phyloP scores from a whole-genome alignment of 2,888 invertebrate species.

The Resseliella maxima region DNA sequence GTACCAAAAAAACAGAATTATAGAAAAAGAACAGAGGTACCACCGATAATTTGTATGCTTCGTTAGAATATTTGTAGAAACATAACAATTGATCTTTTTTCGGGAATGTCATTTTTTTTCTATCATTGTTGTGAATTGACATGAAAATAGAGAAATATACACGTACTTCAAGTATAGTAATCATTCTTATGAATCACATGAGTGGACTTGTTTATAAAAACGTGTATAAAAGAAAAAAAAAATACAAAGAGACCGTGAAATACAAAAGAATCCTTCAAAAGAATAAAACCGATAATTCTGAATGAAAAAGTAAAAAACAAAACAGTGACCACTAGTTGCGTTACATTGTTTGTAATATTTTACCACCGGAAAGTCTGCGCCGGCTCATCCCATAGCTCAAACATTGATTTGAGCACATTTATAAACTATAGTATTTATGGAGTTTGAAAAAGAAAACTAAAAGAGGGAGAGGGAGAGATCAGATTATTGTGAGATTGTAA shows the following conservation, averaged over 20 bases:
- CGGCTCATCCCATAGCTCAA: neutral
- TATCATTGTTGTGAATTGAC: too few relatives aligned
- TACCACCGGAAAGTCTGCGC: constrained; percentile 53
- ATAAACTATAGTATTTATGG: neutral
- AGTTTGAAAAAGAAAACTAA: neutral
- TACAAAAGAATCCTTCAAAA: neutral
- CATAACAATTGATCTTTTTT: neutral
- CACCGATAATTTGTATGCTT: neutral
- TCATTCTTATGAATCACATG: neutral
- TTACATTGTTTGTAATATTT: neutral
- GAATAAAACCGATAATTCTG: constrained; percentile 20
- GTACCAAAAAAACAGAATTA: neutral
- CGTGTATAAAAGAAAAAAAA: neutral
- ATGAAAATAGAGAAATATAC: too few relatives aligned
- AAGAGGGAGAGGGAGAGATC: neutral
- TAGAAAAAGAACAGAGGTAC: too few relatives aligned
- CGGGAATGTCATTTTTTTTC: neutral
- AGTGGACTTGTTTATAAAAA: neutral
- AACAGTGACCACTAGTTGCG: constrained; percentile 19
- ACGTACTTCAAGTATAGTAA: too few relatives aligned
- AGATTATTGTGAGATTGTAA: neutral
- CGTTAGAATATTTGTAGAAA: neutral
- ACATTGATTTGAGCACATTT: neutral
- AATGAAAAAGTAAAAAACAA: constrained; percentile 44
- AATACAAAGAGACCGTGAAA: neutral